Conservation (phyloP, 2,797 vertebrate genomes). For the Phoeniculus purpureus region DNA sequence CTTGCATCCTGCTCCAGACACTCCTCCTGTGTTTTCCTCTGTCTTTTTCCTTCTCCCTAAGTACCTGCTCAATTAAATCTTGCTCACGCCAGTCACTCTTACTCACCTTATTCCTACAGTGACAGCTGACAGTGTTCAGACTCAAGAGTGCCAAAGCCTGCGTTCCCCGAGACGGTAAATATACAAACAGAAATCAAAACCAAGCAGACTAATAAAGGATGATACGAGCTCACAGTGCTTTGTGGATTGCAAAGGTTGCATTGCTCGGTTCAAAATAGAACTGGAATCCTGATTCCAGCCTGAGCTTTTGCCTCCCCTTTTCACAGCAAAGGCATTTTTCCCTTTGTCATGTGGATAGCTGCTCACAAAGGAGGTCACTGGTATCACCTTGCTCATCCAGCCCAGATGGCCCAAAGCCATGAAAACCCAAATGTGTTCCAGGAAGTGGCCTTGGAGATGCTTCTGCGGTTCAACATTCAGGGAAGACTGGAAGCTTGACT, state of each 20-base stretch:
- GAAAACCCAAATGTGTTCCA: slow-evolving; percentile 27
- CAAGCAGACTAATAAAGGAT: neutral
- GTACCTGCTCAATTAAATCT: slow-evolving; percentile 1
- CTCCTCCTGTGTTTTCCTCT: neutral
- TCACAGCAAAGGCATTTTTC: neutral
- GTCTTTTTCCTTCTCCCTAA: neutral
- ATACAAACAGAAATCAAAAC: slow-evolving; percentile 44
- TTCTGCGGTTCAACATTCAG: neutral
- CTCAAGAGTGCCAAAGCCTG: neutral
- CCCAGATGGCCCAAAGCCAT: slow-evolving; percentile 35
- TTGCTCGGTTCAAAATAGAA: neutral
- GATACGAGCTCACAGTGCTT: neutral
- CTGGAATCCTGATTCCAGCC: neutral
- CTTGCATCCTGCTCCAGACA: neutral
- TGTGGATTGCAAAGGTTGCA: slow-evolving; percentile 16
- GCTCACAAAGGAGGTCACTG: slow-evolving; percentile 1
- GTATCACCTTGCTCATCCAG: neutral
- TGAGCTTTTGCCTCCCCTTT: neutral
- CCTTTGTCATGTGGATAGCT: neutral
- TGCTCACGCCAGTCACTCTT: neutral
- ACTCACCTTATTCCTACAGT: neutral
- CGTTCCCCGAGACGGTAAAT: slow-evolving; percentile 1
- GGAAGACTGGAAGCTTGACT: neutral
- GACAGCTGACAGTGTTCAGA: neutral
- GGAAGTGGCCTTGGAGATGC: slow-evolving; percentile 44